phyloP scores from a whole-genome alignment of 2,113 vertebrate species.

The Psephotus haematonotus region DNA sequence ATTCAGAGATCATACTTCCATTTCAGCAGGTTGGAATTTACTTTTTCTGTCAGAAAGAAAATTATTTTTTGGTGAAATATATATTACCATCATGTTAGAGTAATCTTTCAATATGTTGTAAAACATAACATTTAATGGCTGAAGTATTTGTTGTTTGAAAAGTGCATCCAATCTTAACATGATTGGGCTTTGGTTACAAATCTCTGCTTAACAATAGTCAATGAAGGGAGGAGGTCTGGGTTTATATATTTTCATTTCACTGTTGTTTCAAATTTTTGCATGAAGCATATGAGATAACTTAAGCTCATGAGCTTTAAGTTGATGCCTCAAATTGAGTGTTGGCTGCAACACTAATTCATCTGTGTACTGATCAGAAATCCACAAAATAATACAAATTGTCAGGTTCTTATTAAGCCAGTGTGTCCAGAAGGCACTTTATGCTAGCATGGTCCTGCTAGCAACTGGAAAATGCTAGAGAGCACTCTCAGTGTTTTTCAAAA shows the following conservation, averaged over 20 bases:
- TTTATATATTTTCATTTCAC: slow-evolving; percentile 24
- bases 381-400: neutral
- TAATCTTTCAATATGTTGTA: slow-evolving; percentile 42
- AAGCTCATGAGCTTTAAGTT: neutral
- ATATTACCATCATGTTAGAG: slow-evolving; percentile 36
- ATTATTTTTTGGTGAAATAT: slow-evolving; percentile 41
- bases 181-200: slow-evolving; percentile 37
- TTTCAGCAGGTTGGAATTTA: slow-evolving; percentile 15
- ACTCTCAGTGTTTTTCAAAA: neutral
- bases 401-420: neutral
- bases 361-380: neutral
- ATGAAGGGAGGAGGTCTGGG: slow-evolving; percentile 4
- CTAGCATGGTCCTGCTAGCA: neutral
- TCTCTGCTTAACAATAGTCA: slow-evolving; percentile 45
- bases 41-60: neutral
- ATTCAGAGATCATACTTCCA: neutral
- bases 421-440: neutral
- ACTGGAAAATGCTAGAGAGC: neutral
- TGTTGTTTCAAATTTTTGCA: slow-evolving; percentile 14
- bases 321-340: slow-evolving; percentile 2
- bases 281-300: neutral
- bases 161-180: slow-evolving; percentile 17
- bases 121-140: slow-evolving; percentile 56
- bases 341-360: neutral
- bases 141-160: slow-evolving; percentile 59